Conservation (phyloP, 2,888 invertebrate genomes). For the Pseudanteris insignis region DNA sequence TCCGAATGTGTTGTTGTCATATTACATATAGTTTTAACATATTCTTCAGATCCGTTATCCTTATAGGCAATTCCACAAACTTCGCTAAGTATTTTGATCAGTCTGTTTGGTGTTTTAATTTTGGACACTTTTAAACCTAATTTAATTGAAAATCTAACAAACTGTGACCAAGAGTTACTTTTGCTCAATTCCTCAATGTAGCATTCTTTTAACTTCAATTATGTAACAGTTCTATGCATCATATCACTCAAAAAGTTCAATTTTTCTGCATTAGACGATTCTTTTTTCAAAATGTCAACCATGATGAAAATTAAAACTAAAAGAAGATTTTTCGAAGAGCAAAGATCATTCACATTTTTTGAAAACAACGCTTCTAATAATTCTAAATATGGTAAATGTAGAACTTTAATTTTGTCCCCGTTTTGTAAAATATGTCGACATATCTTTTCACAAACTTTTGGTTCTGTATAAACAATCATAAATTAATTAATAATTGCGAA, state of each 20-base stretch:
- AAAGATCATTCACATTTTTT: constrained; percentile 44
- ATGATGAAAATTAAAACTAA: constrained; percentile 56
- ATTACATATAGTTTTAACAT: constrained; percentile 72
- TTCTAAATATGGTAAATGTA: constrained; percentile 51
- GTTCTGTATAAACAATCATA: too few relatives aligned
- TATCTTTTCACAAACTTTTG: constrained; percentile 49
- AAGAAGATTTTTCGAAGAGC: constrained; percentile 50
- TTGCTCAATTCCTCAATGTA: constrained; percentile 52
- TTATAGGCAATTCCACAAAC: constrained; percentile 71
- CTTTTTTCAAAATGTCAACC: constrained; percentile 57
- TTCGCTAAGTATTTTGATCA: constrained; percentile 70
- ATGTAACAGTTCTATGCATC: constrained; percentile 45
- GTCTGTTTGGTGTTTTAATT: constrained; percentile 64
- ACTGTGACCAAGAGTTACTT: constrained; percentile 60
- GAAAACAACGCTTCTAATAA: constrained; percentile 54
- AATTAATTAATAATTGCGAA: too few relatives aligned
- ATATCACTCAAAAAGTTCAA: constrained; percentile 51
- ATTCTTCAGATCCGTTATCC: constrained; percentile 68
- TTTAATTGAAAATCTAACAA: constrained; percentile 71
- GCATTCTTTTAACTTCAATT: constrained; percentile 45
- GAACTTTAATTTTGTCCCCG: constrained; percentile 57
- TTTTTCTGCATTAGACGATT: constrained; percentile 54
- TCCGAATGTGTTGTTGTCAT: constrained; percentile 82
- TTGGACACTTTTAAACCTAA: constrained; percentile 70
- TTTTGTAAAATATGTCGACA: constrained; percentile 54